Conservation (phyloP, 1,140 invertebrate genomes). For the Conus betulinus region DNA sequence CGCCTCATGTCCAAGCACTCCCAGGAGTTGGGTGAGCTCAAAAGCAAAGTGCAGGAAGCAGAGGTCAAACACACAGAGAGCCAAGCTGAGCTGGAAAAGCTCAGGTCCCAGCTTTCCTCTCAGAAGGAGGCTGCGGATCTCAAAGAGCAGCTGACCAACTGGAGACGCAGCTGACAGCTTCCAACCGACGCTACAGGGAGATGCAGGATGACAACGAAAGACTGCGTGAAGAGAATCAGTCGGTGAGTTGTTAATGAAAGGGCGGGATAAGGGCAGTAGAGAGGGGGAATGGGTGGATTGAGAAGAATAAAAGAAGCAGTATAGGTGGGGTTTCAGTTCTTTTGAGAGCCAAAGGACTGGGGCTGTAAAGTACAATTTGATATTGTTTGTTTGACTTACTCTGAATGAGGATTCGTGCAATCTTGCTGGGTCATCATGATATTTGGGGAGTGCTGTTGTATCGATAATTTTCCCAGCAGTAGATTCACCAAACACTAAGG, state of each 20-base stretch:
- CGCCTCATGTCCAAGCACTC: constrained; percentile 88
- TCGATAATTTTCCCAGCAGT: too few species aligned
- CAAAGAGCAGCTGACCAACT: constrained; percentile 70
- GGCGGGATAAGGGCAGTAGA: too few species aligned
- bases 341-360: too few species aligned
- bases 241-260: constrained; percentile 49
- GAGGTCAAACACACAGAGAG: constrained; percentile 78
- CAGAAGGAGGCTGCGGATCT: constrained; percentile 59
- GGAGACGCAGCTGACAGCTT: constrained; percentile 78
- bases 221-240: constrained; percentile 63
- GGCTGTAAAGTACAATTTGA: too few species aligned
- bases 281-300: too few species aligned
- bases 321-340: too few species aligned
- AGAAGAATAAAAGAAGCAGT: too few species aligned
- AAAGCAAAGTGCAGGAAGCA: constrained; percentile 90
- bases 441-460: too few species aligned
- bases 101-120: constrained; percentile 84
- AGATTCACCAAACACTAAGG: too few species aligned
- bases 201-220: constrained; percentile 93
- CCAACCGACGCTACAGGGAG: constrained; percentile 87
- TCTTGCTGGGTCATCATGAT: too few species aligned
- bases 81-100: constrained; percentile 80
- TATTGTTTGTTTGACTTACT: too few species aligned
- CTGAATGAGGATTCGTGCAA: too few species aligned
- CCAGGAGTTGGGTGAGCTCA: constrained; percentile 85